Evolutionary conservation across 2,888 invertebrate species (phyloP), one percentile per base, ranked within the genome.

Genomic region (Chesias legatella): DNA sequence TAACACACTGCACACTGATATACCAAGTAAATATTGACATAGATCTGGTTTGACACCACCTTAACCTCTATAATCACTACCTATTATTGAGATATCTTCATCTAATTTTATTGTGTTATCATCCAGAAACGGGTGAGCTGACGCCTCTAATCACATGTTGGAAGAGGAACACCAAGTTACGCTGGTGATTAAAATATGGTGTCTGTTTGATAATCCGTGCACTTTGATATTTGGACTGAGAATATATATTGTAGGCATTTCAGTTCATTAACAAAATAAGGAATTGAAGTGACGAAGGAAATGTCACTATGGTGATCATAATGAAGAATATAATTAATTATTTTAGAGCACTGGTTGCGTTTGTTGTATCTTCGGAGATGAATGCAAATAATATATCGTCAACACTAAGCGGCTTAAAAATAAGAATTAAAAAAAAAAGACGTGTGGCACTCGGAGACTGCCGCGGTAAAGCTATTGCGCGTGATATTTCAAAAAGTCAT

Each of bases 11-110:
- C 50, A 43, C 24, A 39, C 30, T 43, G 62, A 62, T 64, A 55
- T 21, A 39, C 59, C 61, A 62, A 68, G 76, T 73, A 80, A 82
- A 83, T 85, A 84, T 86, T 86, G 84, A 86, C 85, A 79, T 72
- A 79, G 73, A 77, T 80, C 72, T 51, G 50, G 55, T 47, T 45
- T 77, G 83, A 82, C 79, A 77, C 65, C 67, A 67, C 83, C 84
- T 85, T 85, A 83, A 84, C 85, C 85, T 71, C 55, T 64, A 60
- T 56, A 62, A 63, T 73, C 73, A 71, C 70, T 65, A 67, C 53
- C 73, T 79, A 80, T 81, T 80, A 79, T 80, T 76, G 64, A 60
- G 66, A 60, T 60, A 76, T 75, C 73, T 67, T 53, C 56, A 71
- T 50, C 43, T 46, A 41, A 40, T 43, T 41, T 36, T 47, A 51